Evolutionary conservation across 2,888 invertebrate genomes (phyloP), one percentile per base, ranked within the genome.

Genomic region (Xylophagus ater): DNA sequence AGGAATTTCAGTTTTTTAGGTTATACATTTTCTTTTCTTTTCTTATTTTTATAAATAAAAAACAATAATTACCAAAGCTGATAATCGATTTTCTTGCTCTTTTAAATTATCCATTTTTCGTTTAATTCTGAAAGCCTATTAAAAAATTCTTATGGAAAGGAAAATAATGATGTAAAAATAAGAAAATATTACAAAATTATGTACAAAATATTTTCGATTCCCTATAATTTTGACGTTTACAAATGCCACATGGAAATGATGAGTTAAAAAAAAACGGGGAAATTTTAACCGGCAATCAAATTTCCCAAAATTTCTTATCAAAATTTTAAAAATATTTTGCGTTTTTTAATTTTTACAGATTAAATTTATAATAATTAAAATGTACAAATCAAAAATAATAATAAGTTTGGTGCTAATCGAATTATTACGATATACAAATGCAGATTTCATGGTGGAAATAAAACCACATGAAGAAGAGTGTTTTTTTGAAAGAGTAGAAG

Each of bases 401-500:
- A 19, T 32, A 9, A n/a, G 32, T 9, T 13, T 24, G 12, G 12
- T 33, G 7, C 3, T 38, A 23, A n/a, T 38, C 18, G 17, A 60
- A 19, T 33, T 57, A 13, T 38, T 56, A 5, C 45, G 41, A 24
- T 39, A 34, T 10, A 44, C 49, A n/a, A 42, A 50, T 13, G 54
- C 54, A 4, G n/a, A n/a, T n/a, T 63, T 64, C 33, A 56, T 83
- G 48, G 78, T 88, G 49, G 87, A 82, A 35, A 88, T 99, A 9
- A 98, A 99, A 66, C 96, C 98, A 37, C 93, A 97, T 62, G 90
- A 90, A 18, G 97, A 98, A 70, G 96, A 97, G 72, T 99, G 98
- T 68, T 99, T 96, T 69, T 97, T 92, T 63, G 97, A 98, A 60
- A 82, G 81, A 69, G 90, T 94, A 33, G 85, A 87, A 63, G 77